A percentile compares a stretch with the other conserved stretches of the same genome.
phyloP scores from a whole-genome alignment of 2,113 vertebrate species.

The Cryptomyrus ogoouensis region DNA sequence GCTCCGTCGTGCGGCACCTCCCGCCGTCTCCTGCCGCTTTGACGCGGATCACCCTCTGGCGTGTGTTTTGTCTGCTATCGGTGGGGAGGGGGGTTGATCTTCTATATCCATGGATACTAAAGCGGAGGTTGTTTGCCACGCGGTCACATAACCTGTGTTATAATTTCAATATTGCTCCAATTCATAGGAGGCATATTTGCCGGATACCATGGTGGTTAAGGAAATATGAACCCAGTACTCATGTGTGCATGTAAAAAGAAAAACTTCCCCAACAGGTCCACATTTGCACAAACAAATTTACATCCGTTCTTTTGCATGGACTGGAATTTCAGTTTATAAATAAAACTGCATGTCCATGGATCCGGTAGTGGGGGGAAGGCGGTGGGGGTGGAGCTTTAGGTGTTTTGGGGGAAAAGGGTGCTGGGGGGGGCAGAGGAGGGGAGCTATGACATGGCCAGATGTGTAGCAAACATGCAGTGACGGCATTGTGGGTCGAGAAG shows the following conservation, averaged over 20 bases:
- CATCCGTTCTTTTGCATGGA: constrained; percentile 26
- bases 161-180: not conserved
- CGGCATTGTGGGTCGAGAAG: not conserved
- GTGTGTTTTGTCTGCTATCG: not conserved
- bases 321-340: constrained; percentile 60
- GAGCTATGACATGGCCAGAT: not conserved
- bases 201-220: not conserved
- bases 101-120: not conserved
- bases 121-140: not conserved
- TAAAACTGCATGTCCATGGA: constrained; percentile 47
- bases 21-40: not conserved
- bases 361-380: constrained; percentile 28
- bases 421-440: constrained; percentile 14
- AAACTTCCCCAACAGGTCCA: not conserved
- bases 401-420: not conserved
- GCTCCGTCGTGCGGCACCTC: not conserved
- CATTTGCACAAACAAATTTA: not conserved
- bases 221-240: not conserved
- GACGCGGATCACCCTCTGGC: not conserved
- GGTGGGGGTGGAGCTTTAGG: constrained; percentile 7
- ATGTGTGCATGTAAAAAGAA: not conserved
- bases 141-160: not conserved
- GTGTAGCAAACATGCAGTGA: not conserved
- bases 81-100: not conserved
- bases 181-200: not conserved